Evolutionary conservation across 2,797 vertebrate genomes (phyloP), one percentile per base, ranked within the genome.

Genomic region (Paramormyrops hopkinsi): DNA sequence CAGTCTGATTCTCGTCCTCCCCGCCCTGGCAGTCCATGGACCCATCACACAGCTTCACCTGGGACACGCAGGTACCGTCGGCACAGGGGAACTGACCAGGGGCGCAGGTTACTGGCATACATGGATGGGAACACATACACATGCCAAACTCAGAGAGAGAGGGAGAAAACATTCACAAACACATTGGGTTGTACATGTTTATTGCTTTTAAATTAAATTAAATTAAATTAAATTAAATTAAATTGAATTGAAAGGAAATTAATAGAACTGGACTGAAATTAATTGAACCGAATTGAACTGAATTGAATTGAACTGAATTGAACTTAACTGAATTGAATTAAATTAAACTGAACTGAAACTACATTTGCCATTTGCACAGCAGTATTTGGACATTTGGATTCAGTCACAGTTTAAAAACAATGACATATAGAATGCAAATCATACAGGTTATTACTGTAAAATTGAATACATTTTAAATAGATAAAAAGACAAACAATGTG

Each of bases 31-130:
- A 98, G 93, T 98, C 95, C 8, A 25, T 56, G 0, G 86, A 19
- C 3, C 97, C 96, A 0, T 98, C 96, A 41, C 97, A 98, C 48
- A 97, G 79, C n/a, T 86, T 91, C 0, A 33, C 0, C 12, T 59
- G 76, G 0, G 86, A 1, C 2, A 97, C 41, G 4, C 97, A 98
- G 7, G 93, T 93, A 0, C 96, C 95, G 0, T 97, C 95, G 0
- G 88, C 59, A 46, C 97, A 98, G 62, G 93, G 91, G 19, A 96
- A 93, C 89, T 96, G 95, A 0, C 95, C 95, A 0, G 95, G 94
- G 17, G 89, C 91, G 19, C 97, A 98, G 33, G 93, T 95, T 89
- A 93, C 95, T 97, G 92, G 62, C 79, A 50, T 14, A 86, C 59
- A 86, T 44, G 65, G 19, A 88, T 17, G 54, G 44, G 51, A 65